A percentile compares a stretch with the other conserved stretches of the same genome.
These are phyloP conservation scores for Heterodera carotae DNA, from an alignment of 1,140 invertebrate genomes.

Conservation along the genomic window DNA sequence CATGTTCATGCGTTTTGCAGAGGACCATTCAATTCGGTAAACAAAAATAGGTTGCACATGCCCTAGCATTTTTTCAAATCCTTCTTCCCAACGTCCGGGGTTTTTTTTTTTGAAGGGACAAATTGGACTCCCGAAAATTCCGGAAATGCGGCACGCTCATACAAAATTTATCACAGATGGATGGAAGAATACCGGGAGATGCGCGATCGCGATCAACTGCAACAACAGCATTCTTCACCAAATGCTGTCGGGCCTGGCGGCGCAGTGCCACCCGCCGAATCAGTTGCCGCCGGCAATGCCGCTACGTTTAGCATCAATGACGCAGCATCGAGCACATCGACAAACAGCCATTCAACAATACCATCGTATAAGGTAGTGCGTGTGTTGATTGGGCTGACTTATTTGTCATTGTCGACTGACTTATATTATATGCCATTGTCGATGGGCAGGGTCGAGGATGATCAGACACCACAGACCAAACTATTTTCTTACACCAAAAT, in stretches of 20 bases:
- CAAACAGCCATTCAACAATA: conserved; percentile 18
- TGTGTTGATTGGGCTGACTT: no score
- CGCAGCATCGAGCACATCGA: conserved; percentile 21
- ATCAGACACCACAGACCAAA: no score
- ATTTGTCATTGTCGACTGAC: no score
- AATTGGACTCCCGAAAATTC: not conserved
- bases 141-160: no score
- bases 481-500: no score
- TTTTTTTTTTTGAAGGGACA: not conserved
- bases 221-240: conserved; percentile 12
- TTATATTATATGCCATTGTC: no score
- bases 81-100: not conserved
- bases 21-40: conserved; percentile 50
- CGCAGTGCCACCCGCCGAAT: not conserved
- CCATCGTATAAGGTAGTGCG: conserved; percentile 28
- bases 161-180: conserved; percentile 5
- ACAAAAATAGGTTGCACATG: not conserved
- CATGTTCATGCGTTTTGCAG: conserved; percentile 56
- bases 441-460: no score
- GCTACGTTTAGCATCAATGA: conserved; percentile 14
- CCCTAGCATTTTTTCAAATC: not conserved
- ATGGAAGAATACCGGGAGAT: conserved; percentile 33
- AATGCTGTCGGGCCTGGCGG: not conserved
- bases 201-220: conserved; percentile 3
- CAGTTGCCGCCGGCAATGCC: not conserved